These are phyloP conservation scores for Nematostella vectensis DNA, from an alignment of 92 coral and sea anemone species.

Conservation along the genomic window DNA sequence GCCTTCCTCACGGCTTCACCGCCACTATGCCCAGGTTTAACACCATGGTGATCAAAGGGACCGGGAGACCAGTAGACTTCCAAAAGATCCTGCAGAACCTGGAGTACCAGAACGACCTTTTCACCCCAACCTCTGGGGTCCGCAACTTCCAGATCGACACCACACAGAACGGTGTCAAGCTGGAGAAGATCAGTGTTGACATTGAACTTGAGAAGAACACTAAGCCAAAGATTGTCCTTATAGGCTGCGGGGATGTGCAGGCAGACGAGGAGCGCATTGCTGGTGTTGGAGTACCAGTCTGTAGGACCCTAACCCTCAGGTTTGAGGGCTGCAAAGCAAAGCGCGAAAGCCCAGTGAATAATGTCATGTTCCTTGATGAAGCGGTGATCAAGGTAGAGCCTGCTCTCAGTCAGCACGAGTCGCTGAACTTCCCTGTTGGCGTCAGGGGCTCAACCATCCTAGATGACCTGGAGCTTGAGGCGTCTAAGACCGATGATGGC, in stretches of 20 bases:
- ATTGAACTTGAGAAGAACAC: constrained; percentile 47
- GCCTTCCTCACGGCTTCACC: constrained; percentile 58
- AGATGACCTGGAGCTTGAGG: constrained; percentile 51
- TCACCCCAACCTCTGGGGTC: constrained; percentile 74
- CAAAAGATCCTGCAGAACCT: constrained; percentile 54
- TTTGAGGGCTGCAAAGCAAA: constrained; percentile 38
- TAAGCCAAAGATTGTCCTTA: constrained; percentile 46
- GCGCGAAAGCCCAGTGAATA: constrained; percentile 40
- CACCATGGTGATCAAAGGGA: constrained; percentile 53
- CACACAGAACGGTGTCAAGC: constrained; percentile 24
- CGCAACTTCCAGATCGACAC: constrained; percentile 52
- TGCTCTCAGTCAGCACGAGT: constrained; percentile 58
- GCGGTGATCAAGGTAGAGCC: constrained; percentile 73
- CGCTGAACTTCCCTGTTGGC: constrained; percentile 57
- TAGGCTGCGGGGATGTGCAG: constrained; percentile 34
- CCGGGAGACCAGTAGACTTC: constrained; percentile 65
- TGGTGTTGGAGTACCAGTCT: constrained; percentile 58
- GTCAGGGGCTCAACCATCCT: constrained; percentile 31
- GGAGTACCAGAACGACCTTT: constrained; percentile 73
- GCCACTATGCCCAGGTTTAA: constrained; percentile 39
- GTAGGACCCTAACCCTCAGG: constrained; percentile 41
- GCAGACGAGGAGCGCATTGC: constrained; percentile 21
- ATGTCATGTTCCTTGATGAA: constrained; percentile 46
- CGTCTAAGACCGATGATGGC: constrained; percentile 47
- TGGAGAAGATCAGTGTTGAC: constrained; percentile 27